Evolutionary conservation across 1,140 invertebrate genomes (phyloP).

Genomic region (Teleopsis dalmanni): DNA sequence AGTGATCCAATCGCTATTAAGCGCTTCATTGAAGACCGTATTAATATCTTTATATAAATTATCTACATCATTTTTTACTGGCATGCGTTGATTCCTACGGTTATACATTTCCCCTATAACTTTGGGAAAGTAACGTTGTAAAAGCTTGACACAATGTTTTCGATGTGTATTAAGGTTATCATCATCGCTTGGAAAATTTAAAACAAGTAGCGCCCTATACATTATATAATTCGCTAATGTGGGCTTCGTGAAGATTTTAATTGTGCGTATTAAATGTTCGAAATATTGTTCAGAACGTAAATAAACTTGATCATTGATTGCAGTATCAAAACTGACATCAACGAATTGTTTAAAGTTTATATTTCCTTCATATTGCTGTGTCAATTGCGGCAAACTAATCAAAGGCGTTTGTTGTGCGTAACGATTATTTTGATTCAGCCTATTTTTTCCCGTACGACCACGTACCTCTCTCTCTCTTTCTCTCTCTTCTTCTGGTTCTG

Average conservation of each 20-base stretch:
- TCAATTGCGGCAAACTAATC: not conserved
- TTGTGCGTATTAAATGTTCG: slow-evolving; percentile 18
- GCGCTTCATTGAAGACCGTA: slow-evolving; percentile 23
- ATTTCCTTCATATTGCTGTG: slow-evolving; percentile 13
- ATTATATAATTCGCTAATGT: slow-evolving; percentile 31
- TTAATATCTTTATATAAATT: slow-evolving; percentile 24
- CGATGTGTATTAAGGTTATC: slow-evolving; percentile 12
- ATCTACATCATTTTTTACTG: slow-evolving; percentile 20
- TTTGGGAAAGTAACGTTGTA: slow-evolving; percentile 28
- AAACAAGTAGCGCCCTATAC: slow-evolving; percentile 26
- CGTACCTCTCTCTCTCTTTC: not conserved
- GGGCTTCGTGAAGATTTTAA: slow-evolving; percentile 15
- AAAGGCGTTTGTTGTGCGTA: too few species aligned
- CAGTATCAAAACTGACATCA: slow-evolving; percentile 19
- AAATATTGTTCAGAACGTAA: slow-evolving; percentile 23
- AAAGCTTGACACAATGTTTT: slow-evolving; percentile 19
- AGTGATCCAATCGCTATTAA: slow-evolving; percentile 25
- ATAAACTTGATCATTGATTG: slow-evolving; percentile 17
- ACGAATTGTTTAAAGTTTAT: slow-evolving; percentile 27
- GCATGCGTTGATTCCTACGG: slow-evolving; percentile 20
- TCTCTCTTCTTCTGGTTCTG: not conserved
- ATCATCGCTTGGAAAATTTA: slow-evolving; percentile 24
- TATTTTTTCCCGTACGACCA: slow-evolving; percentile 22
- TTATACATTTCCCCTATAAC: slow-evolving; percentile 30
- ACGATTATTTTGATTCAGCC: too few species aligned